Conservation (phyloP, 2,888 invertebrate species). For the Leucophora obtusa region DNA sequence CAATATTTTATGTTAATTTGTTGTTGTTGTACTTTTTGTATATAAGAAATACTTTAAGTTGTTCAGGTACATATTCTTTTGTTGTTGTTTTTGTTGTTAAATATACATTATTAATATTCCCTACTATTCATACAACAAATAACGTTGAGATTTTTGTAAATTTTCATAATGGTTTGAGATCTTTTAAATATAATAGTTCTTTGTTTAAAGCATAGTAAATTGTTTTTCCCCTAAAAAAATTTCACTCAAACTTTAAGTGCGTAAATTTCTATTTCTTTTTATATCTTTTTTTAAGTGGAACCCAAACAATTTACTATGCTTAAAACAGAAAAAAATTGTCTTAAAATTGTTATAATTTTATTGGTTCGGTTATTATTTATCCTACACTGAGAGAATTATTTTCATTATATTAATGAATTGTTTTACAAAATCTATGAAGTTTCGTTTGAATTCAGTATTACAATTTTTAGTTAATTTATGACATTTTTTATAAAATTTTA, state of each 20-base stretch:
- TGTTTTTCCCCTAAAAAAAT: no score
- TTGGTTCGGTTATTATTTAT: no score
- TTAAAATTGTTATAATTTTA: neutral
- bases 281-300: no score
- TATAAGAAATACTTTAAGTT: conserved; percentile 59
- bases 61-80: conserved; percentile 63
- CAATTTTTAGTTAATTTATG: no score
- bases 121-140: conserved; percentile 60
- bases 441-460: no score
- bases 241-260: no score
- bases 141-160: conserved; percentile 56
- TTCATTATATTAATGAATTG: no score
- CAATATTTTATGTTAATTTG: conserved; percentile 33
- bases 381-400: no score
- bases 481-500: no score
- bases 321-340: conserved; percentile 31
- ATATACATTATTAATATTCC: conserved; percentile 53
- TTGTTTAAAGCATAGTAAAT: conserved; percentile 41
- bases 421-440: no score
- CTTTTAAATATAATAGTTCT: conserved; percentile 32
- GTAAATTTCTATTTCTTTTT: no score
- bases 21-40: conserved; percentile 64
- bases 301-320: no score
- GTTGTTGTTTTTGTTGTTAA: conserved; percentile 58
- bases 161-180: conserved; percentile 46